Percentiles rank a stretch among this genome's conserved stretches.
phyloP scores from a whole-genome alignment of 1,140 invertebrate species.

The Philaenus spumarius region DNA sequence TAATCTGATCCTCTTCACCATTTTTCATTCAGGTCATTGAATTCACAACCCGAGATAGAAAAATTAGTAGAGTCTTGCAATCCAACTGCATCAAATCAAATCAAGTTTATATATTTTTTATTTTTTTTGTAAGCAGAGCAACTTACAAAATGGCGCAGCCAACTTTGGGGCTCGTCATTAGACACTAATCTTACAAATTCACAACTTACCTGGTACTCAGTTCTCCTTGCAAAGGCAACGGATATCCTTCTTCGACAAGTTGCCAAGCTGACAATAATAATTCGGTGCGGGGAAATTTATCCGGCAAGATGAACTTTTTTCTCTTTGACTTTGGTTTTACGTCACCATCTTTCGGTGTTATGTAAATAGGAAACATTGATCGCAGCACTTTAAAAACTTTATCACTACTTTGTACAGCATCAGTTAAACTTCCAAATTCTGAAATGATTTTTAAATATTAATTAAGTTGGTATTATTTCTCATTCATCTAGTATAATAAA shows the following conservation, averaged over 20 bases:
- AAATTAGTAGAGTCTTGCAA: too few species aligned
- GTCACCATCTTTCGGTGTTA: neutral
- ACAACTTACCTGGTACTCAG: conserved; percentile 42
- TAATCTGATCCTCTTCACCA: too few species aligned
- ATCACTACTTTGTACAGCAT: neutral
- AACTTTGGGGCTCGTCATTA: too few species aligned
- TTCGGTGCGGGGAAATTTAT: conserved; percentile 70
- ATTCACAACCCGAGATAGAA: too few species aligned
- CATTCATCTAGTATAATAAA: too few species aligned
- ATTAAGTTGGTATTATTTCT: neutral
- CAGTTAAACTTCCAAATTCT: conserved; percentile 6
- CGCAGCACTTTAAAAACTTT: conserved; percentile 6
- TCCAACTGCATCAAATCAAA: too few species aligned
- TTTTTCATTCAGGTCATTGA: too few species aligned
- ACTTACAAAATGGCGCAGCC: too few species aligned
- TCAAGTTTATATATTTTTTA: too few species aligned
- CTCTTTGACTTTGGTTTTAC: neutral
- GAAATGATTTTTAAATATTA: neutral
- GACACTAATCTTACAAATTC: too few species aligned
- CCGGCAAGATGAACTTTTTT: conserved; percentile 41
- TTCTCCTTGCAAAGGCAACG: conserved; percentile 65
- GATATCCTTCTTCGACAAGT: conserved; percentile 82
- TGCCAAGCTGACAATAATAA: conserved; percentile 74
- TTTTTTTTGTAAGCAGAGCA: too few species aligned
- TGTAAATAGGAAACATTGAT: neutral